Percentiles rank a stretch among this genome's conserved stretches.
Evolutionary conservation across 1,140 invertebrate genomes (phyloP).

Genomic region (Pteromalus puparum): DNA sequence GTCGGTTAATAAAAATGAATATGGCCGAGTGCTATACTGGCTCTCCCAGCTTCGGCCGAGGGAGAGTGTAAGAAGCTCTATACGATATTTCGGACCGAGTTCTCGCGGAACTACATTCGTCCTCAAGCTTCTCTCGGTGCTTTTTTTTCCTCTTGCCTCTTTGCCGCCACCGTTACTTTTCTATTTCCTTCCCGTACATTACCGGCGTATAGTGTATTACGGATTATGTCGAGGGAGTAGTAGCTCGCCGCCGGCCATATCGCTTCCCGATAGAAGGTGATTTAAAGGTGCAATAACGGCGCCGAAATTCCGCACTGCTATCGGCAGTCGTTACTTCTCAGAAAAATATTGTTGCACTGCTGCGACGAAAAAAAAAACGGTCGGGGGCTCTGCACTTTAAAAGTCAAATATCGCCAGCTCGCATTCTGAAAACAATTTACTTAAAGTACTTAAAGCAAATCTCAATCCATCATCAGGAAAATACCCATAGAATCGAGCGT

Average conservation of each 20-base stretch:
- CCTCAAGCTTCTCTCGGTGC: conserved; percentile 7
- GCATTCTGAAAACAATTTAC: background rate
- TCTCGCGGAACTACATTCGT: conserved; percentile 39
- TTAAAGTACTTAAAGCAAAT: background rate
- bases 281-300: conserved; percentile 39
- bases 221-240: conserved; percentile 41
- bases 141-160: conserved; percentile 52
- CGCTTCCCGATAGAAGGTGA: conserved; percentile 59
- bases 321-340: background rate
- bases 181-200: conserved; percentile 49
- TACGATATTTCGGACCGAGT: conserved; percentile 45
- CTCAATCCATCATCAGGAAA: background rate
- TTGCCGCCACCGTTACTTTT: conserved; percentile 44
- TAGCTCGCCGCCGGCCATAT: conserved; percentile 20
- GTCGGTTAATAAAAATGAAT: conserved; percentile 77
- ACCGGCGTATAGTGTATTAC: conserved; percentile 35
- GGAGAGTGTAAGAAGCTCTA: conserved; percentile 18
- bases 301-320: background rate
- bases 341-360: background rate
- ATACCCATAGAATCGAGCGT: background rate
- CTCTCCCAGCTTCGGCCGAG: conserved; percentile 16
- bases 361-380: background rate
- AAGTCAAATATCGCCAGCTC: no score
- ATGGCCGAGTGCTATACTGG: conserved; percentile 53
- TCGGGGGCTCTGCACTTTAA: no score